A percentile compares a stretch with the other conserved stretches of the same genome.
These are phyloP conservation scores for Siphamia tubifer DNA, from an alignment of 2,113 vertebrate species.

Conservation along the genomic window DNA sequence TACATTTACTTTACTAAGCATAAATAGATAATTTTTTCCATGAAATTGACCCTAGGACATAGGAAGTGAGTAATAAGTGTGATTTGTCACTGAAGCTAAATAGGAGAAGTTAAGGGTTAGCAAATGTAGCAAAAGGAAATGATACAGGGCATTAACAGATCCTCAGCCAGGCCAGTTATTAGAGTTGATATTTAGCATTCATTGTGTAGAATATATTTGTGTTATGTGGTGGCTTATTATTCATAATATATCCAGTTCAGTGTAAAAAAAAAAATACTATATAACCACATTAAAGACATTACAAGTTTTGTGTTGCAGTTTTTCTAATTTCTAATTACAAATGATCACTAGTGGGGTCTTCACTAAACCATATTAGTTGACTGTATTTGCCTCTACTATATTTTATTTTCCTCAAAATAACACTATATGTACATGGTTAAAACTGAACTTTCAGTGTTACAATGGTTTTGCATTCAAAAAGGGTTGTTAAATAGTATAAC, in stretches of 20 bases:
- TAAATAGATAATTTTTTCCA: background rate
- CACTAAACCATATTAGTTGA: too few species aligned
- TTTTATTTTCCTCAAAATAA: background rate
- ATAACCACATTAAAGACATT: too few species aligned
- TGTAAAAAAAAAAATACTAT: too few species aligned
- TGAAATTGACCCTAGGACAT: background rate
- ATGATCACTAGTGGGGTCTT: too few species aligned
- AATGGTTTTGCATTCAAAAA: conserved; percentile 12
- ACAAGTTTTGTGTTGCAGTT: too few species aligned
- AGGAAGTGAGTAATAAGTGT: conserved; percentile 48
- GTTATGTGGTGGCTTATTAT: too few species aligned
- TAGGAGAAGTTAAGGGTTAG: background rate
- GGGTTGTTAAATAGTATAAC: conserved; percentile 17
- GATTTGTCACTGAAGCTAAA: conserved; percentile 31
- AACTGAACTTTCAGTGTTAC: conserved; percentile 7
- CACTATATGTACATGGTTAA: background rate
- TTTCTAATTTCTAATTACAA: too few species aligned
- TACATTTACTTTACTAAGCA: conserved; percentile 1
- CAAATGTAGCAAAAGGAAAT: background rate
- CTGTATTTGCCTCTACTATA: too few species aligned
- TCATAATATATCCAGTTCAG: too few species aligned
- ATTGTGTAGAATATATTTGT: too few species aligned
- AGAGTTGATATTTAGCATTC: background rate
- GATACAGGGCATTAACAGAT: too few species aligned
- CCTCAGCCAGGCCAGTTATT: too few species aligned